These are phyloP conservation scores for Eilema sororculum DNA, from an alignment of 2,888 invertebrate species.

Conservation along the genomic window DNA sequence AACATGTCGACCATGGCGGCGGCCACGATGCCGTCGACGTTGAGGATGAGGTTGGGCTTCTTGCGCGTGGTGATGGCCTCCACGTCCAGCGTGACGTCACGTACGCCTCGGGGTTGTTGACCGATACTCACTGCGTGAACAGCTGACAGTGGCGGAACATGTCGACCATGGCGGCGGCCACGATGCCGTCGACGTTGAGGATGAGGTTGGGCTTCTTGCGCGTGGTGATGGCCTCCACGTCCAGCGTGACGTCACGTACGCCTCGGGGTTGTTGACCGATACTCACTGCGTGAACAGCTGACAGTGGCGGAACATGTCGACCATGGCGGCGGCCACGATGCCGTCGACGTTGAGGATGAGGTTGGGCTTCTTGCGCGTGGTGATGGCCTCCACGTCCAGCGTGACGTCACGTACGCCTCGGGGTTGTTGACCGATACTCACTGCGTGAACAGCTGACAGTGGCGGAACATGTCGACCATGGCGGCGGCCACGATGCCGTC, in stretches of 20 bases:
- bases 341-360: conserved; percentile 99
- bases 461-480: conserved; percentile 98
- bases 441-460: conserved; percentile 97
- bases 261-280: not conserved
- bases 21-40: conserved; percentile 99
- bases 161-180: conserved; percentile 99
- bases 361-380: conserved; percentile 99
- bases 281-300: conserved; percentile 96
- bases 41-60: conserved; percentile 99
- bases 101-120: no score
- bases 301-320: conserved; percentile 97
- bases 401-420: no score
- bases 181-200: conserved; percentile 99
- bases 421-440: conserved; percentile 71
- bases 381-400: conserved; percentile 99
- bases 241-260: no score
- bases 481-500: conserved; percentile 99
- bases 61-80: conserved; percentile 99
- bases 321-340: conserved; percentile 98
- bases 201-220: conserved; percentile 99
- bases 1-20: conserved; percentile 99
- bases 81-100: no score
- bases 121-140: conserved; percentile 93
- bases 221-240: conserved; percentile 99
- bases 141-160: conserved; percentile 97